Percentiles rank a stretch among this genome's conserved stretches.
Conservation (phyloP, 2,888 invertebrate species). For the Drosophila quinaria region DNA sequence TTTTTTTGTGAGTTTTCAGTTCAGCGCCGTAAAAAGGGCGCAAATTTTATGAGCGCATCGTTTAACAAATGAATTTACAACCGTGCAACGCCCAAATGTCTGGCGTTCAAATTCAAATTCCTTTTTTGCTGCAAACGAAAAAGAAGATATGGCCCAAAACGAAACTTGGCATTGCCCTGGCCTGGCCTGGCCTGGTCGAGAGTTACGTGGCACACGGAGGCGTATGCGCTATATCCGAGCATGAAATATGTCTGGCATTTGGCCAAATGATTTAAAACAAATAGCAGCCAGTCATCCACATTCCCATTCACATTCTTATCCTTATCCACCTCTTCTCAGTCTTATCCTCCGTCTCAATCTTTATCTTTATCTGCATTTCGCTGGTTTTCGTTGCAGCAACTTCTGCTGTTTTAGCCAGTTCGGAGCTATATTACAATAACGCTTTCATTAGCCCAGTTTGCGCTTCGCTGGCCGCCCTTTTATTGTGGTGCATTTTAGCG, state of each 20-base stretch:
- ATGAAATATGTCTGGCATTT: conserved; percentile 74
- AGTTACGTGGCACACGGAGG: conserved; percentile 75
- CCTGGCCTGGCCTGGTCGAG: conserved; percentile 43
- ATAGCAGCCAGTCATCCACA: conserved; percentile 47
- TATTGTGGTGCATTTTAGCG: conserved; percentile 55
- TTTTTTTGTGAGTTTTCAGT: conserved; percentile 1
- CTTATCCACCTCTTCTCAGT: conserved; percentile 1
- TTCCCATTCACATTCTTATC: not conserved
- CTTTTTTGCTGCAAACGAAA: conserved; percentile 26
- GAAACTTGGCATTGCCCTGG: conserved; percentile 57
- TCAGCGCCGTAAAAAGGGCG: conserved; percentile 65
- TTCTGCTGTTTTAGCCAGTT: conserved; percentile 7
- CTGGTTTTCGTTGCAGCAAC: conserved; percentile 1
- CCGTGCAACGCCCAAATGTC: conserved; percentile 86
- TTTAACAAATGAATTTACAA: conserved; percentile 86
- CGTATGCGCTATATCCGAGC: conserved; percentile 64
- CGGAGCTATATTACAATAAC: conserved; percentile 59
- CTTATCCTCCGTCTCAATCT: not conserved
- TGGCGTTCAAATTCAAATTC: conserved; percentile 86
- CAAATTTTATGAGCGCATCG: conserved; percentile 86
- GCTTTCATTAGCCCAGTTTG: conserved; percentile 81
- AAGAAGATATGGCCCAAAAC: conserved; percentile 36
- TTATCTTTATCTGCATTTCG: not conserved
- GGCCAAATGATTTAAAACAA: conserved; percentile 76
- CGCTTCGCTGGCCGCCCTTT: conserved; percentile 56